Evolutionary conservation across 2,113 vertebrate species (phyloP), one percentile per base, ranked within the genome.

Genomic region (Crypturellus undulatus): DNA sequence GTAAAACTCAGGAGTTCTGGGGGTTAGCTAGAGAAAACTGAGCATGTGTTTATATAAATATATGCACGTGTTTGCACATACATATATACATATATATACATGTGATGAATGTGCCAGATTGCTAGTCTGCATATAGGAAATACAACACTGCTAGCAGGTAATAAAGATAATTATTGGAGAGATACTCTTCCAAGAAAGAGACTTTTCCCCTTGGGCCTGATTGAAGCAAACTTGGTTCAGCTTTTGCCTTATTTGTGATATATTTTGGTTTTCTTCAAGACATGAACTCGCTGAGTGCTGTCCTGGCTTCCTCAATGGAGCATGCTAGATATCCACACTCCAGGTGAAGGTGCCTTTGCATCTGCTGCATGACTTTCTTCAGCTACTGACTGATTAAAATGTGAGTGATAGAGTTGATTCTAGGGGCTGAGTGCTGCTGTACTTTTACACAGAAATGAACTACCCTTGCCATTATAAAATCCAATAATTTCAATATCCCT

Each of bases 281-380:
- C 2, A 0, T 8, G 40, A 22, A 26, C n/a, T 26, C 70, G 2
- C 12, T 7, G 11, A 5, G 6, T 20, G 28, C 6, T 59, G 28
- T 24, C 56, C 34, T 64, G 52, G 62, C 17, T 79, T 62, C 69
- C 12, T 7, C 3, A 38, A 9, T 26, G 34, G 17, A 5, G 0
- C 19, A 24, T 3, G 6, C 12, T 18, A 2, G n/a, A n/a, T 5
- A 2, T 40, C 21, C 47, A 89, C 20, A 13, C 43, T 47, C 43
- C 67, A 32, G 51, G 25, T 68, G n/a, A n/a, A 49, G 38, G 19
- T 34, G 6, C 0, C 1, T 2, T 0, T 56, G 34, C 42, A 64
- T 3, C 32, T 24, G 34, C 8, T 34, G 63, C 62, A 45, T 8
- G 26, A 59, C 8, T 68, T 42, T 30, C 34, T 83, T 30, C 4